phyloP scores from a whole-genome alignment of 2,888 invertebrate species.

The Eucera pruinosa region DNA sequence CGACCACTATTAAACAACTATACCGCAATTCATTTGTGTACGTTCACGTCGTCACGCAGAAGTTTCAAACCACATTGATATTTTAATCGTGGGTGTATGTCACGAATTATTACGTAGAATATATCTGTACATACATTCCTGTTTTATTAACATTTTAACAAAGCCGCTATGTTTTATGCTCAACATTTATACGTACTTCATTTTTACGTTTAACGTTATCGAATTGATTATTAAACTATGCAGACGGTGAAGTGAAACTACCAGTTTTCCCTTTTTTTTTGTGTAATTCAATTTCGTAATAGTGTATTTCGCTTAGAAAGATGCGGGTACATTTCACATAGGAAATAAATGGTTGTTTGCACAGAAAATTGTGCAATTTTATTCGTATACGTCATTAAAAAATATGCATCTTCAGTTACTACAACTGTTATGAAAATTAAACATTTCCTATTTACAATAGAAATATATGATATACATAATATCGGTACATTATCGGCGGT shows the following conservation, averaged over 20 bases:
- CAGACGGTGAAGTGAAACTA: slow-evolving; percentile 10
- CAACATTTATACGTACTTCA: too few species aligned
- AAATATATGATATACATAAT: slow-evolving; percentile 48
- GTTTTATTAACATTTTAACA: too few species aligned
- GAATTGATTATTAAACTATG: neutral
- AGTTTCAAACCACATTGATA: slow-evolving; percentile 21
- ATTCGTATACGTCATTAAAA: slow-evolving; percentile 22
- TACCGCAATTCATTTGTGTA: slow-evolving; percentile 19
- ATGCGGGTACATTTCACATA: slow-evolving; percentile 30
- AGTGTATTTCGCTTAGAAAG: slow-evolving; percentile 3
- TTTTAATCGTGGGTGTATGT: slow-evolving; percentile 25
- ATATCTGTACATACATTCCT: neutral
- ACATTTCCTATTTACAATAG: slow-evolving; percentile 37
- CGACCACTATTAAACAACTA: slow-evolving; percentile 66
- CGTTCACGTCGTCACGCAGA: slow-evolving; percentile 41
- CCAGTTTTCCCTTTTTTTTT: neutral
- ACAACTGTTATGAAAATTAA: slow-evolving; percentile 28
- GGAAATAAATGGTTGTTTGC: slow-evolving; percentile 2
- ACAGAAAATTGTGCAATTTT: slow-evolving; percentile 11
- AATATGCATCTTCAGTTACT: neutral
- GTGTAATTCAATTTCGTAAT: slow-evolving; percentile 1
- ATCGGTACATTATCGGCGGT: slow-evolving; percentile 88
- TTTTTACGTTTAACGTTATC: slow-evolving; percentile 10
- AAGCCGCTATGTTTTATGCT: too few species aligned
- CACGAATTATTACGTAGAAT: neutral